These are phyloP conservation scores for western clawed frog (Xenopus tropicalis) DNA, from an alignment of 2,113 vertebrate species.

Conservation along the genomic window DNA sequence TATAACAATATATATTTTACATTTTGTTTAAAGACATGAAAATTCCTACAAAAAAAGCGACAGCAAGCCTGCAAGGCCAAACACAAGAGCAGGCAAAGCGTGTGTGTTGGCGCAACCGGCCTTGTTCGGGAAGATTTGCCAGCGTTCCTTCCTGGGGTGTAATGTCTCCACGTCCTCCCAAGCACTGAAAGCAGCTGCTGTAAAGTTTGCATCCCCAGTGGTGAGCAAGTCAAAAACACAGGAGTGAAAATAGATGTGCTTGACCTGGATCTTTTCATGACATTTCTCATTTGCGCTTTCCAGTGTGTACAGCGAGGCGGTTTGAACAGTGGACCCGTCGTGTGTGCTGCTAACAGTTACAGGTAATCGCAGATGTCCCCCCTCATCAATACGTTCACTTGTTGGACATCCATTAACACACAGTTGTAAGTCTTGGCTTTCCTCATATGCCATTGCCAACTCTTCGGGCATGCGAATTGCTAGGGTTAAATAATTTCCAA, in stretches of 20 bases:
- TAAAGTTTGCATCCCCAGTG: slow-evolving; percentile 92
- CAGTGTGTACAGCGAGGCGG: slow-evolving; percentile 60
- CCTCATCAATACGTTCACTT: slow-evolving; percentile 81
- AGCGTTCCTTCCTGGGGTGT: slow-evolving; percentile 81
- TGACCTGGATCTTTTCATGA: slow-evolving; percentile 81
- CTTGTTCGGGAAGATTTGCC: slow-evolving; percentile 83
- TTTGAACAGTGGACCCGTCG: slow-evolving; percentile 45
- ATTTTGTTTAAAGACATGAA: slow-evolving; percentile 59
- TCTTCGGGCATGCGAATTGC: slow-evolving; percentile 86
- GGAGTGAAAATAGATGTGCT: slow-evolving; percentile 93
- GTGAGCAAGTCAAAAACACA: slow-evolving; percentile 95
- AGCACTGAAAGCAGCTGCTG: slow-evolving; percentile 83
- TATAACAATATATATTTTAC: slow-evolving; percentile 76
- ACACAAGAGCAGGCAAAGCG: slow-evolving; percentile 33
- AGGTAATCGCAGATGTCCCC: slow-evolving; percentile 66
- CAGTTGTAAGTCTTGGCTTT: slow-evolving; percentile 92
- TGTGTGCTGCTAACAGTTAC: slow-evolving; percentile 49
- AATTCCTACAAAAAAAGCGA: slow-evolving; percentile 64
- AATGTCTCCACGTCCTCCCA: slow-evolving; percentile 86
- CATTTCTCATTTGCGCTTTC: slow-evolving; percentile 79
- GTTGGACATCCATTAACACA: slow-evolving; percentile 88
- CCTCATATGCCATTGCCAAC: slow-evolving; percentile 79
- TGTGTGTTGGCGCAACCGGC: slow-evolving; percentile 25
- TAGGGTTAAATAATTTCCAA: slow-evolving; percentile 86
- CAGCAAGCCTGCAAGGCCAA: slow-evolving; percentile 60